Percentiles rank a stretch among this genome's conserved stretches.
phyloP scores from a whole-genome alignment of 2,797 vertebrate genomes.

The Hypotaenidia philippensis region DNA sequence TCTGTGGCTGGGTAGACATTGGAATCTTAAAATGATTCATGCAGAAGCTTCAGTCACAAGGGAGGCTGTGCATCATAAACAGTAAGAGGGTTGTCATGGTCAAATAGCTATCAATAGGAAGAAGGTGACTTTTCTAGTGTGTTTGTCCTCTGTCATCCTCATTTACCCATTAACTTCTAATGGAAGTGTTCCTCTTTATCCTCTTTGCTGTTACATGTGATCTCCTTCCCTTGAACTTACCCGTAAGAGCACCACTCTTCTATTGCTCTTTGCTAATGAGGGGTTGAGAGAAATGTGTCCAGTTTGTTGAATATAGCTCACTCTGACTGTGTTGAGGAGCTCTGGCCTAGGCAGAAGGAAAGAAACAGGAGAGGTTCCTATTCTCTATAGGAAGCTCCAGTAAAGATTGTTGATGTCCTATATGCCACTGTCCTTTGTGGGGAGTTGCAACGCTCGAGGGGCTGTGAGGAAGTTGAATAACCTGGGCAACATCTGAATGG shows the following conservation, averaged over 20 bases:
- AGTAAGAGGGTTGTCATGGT: not conserved
- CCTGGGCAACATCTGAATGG: rapidly evolving
- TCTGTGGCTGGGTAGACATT: not conserved
- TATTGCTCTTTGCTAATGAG: not conserved
- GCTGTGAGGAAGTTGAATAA: not conserved
- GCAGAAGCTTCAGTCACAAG: not conserved
- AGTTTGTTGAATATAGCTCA: not conserved
- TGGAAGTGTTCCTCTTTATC: not conserved
- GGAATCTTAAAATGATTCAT: not conserved
- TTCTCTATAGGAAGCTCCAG: not conserved
- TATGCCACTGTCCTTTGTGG: rapidly evolving
- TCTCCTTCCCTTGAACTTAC: not conserved
- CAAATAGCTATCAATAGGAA: not conserved
- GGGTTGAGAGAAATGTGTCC: not conserved
- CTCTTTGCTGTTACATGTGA: not conserved
- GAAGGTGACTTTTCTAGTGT: not conserved
- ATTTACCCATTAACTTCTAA: not conserved
- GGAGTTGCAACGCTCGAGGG: not conserved
- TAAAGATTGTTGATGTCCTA: not conserved
- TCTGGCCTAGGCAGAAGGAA: not conserved
- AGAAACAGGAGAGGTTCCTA: not conserved
- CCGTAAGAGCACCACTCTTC: not conserved
- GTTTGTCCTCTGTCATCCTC: not conserved
- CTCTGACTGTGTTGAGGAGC: not conserved
- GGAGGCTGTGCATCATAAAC: not conserved